Conservation (phyloP, 2,113 vertebrate species). For the Mugil cephalus region DNA sequence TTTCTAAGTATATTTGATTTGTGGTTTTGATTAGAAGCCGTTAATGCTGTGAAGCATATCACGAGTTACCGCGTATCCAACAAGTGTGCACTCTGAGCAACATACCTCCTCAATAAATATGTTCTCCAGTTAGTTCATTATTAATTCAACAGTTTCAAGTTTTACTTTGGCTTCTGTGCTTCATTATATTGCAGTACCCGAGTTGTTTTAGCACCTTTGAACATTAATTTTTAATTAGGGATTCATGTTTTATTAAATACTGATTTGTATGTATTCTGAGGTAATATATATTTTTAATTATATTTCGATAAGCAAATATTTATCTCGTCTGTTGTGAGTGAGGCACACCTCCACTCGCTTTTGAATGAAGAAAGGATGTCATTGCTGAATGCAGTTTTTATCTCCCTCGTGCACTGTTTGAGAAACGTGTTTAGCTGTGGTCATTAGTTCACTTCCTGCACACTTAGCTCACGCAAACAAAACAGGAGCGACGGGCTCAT, state of each 20-base stretch:
- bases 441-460: conserved; percentile 60
- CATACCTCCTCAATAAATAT: background rate
- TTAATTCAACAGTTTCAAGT: background rate
- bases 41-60: background rate
- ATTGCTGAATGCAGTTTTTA: background rate
- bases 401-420: conserved; percentile 14
- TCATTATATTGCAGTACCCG: background rate
- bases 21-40: background rate
- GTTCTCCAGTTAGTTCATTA: background rate
- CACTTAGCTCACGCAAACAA: conserved; percentile 30
- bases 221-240: background rate
- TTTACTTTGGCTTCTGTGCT: background rate
- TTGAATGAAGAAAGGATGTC: background rate
- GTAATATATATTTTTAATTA: background rate
- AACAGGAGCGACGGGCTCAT: conserved; percentile 33
- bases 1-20: background rate
- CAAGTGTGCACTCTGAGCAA: conserved; percentile 3
- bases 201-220: background rate
- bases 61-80: background rate
- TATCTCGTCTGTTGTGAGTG: background rate
- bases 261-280: background rate
- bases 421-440: conserved; percentile 45
- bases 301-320: background rate
- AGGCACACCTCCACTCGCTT: too few species aligned
- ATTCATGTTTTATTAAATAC: background rate